A percentile compares a stretch with the other conserved stretches of the same genome.
Conservation (phyloP, 2,113 vertebrate genomes). For the Malurus melanocephalus region DNA sequence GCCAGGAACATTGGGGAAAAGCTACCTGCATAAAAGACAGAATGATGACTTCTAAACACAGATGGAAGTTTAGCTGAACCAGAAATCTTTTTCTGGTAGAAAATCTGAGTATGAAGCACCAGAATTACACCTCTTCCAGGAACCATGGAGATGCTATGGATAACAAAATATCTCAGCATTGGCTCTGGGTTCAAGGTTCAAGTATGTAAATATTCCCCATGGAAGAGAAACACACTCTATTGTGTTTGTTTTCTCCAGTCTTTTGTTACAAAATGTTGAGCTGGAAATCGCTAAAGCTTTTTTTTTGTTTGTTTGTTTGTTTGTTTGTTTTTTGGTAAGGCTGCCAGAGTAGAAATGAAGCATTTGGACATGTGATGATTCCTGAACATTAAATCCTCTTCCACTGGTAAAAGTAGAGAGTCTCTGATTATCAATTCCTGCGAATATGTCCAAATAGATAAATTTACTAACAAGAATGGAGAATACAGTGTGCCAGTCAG, state of each 20-base stretch:
- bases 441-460: accelerated
- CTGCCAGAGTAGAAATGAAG: no score
- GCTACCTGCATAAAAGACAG: background rate
- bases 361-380: no score
- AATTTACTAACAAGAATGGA: background rate
- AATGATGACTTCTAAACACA: background rate
- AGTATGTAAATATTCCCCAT: background rate
- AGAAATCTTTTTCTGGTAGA: background rate
- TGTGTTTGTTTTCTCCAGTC: background rate
- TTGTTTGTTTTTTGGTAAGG: background rate
- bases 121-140: background rate
- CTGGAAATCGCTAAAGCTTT: background rate
- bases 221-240: background rate
- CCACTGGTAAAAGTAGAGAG: background rate
- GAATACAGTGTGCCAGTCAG: no score
- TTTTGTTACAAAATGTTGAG: background rate
- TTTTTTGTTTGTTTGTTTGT: no score
- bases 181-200: background rate
- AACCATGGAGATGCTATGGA: background rate
- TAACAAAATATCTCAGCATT: background rate
- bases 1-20: background rate
- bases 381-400: background rate
- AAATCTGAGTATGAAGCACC: background rate
- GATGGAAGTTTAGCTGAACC: background rate
- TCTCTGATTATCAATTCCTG: background rate